These are phyloP conservation scores for Oegoconia quadripuncta DNA, from an alignment of 2,888 invertebrate genomes.

Conservation along the genomic window DNA sequence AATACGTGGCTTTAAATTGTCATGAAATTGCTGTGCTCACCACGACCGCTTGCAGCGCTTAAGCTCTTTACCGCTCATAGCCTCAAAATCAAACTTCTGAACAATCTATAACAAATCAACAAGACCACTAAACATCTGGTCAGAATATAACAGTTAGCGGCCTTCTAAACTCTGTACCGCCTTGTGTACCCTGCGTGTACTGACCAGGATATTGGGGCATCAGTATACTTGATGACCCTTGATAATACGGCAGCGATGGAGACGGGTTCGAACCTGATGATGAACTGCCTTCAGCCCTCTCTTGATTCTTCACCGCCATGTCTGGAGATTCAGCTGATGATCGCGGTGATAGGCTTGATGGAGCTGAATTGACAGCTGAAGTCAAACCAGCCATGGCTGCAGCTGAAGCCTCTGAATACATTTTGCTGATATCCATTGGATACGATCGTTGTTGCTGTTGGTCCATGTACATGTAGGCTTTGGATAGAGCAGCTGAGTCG, in stretches of 20 bases:
- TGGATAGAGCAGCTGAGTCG: conserved; percentile 85
- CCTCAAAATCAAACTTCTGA: conserved; percentile 21
- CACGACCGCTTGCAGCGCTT: too few species aligned
- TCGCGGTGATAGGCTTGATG: conserved; percentile 66
- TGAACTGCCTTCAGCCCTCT: conserved; percentile 77
- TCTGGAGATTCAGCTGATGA: conserved; percentile 79
- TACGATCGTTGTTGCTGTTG: conserved; percentile 77
- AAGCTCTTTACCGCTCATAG: background rate
- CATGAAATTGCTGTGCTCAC: too few species aligned
- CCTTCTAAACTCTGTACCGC: conserved; percentile 84
- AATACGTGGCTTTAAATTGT: too few species aligned
- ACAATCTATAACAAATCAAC: background rate
- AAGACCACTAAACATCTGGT: conserved; percentile 75
- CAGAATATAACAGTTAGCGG: conserved; percentile 90
- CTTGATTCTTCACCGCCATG: conserved; percentile 64
- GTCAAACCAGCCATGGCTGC: conserved; percentile 78
- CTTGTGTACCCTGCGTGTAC: conserved; percentile 77
- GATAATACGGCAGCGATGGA: conserved; percentile 80
- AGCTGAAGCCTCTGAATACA: conserved; percentile 82
- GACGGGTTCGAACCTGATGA: conserved; percentile 83
- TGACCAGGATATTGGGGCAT: conserved; percentile 83
- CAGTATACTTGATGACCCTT: conserved; percentile 78
- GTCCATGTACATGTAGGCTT: conserved; percentile 89
- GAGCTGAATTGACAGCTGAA: conserved; percentile 62
- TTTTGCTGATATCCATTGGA: conserved; percentile 82